phyloP scores from a whole-genome alignment of 2,113 vertebrate genomes.

The Eubucco bourcierii region DNA sequence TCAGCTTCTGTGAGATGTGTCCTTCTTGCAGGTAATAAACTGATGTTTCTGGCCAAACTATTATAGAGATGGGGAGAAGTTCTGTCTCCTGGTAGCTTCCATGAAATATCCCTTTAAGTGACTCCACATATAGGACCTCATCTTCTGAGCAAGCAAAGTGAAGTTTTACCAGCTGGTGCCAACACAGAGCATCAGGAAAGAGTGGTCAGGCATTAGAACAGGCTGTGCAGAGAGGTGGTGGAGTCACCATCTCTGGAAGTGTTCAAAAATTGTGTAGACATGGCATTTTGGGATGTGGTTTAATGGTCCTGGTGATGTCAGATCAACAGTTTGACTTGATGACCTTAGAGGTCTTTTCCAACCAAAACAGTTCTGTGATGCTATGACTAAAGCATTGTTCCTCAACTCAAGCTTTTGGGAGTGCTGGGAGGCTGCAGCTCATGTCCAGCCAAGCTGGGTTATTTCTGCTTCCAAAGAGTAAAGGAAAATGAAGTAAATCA shows the following conservation, averaged over 20 bases:
- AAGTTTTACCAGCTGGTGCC: neutral
- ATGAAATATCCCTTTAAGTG: neutral
- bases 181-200: neutral
- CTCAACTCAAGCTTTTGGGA: neutral
- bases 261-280: too few species aligned
- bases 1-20: too few species aligned
- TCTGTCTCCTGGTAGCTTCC: neutral
- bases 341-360: too few species aligned
- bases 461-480: neutral
- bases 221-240: too few species aligned
- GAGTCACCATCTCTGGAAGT: too few species aligned
- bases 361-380: too few species aligned
- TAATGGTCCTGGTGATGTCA: too few species aligned
- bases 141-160: neutral
- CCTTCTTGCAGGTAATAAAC: too few species aligned
- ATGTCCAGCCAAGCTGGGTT: neutral
- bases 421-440: neutral
- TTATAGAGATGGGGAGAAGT: neutral
- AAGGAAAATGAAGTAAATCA: neutral
- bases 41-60: too few species aligned
- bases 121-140: rapidly evolving
- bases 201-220: too few species aligned
- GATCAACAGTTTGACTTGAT: too few species aligned
- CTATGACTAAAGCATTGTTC: rapidly evolving
- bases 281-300: too few species aligned